Evolutionary conservation across 1,140 invertebrate species (phyloP), one percentile per base, ranked within the genome.

Genomic region (Colletes latitarsis): DNA sequence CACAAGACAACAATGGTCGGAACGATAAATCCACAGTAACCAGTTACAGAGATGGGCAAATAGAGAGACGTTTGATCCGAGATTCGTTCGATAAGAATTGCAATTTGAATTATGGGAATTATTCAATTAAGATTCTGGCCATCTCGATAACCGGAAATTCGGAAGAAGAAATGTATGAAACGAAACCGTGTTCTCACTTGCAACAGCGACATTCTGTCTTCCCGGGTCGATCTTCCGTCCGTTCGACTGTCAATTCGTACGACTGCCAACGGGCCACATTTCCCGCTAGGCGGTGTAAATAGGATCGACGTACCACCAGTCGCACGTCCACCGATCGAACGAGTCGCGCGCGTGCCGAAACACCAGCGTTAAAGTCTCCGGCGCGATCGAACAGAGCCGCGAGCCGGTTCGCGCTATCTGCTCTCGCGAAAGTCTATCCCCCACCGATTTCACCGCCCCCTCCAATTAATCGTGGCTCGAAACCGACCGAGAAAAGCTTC

Each of bases 381-480:
- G 8, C 53, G 12, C 60, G 72, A 60, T 41, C 72, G 39, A 67
- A 21, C 41, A 30, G 60, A 63, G 43, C 49, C 57, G 19, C 49
- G 49, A 73, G 19, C 39, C 49, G 21, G n/a, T 69, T 72, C 69
- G 77, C 49, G 77, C 39, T 71, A 55, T 73, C 69, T 58, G 46
- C 49, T 73, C 77, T 14, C 77, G 77, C 69, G 77, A 79, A 79
- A 79, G 77, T 79, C 69, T 30, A 30, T 79, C 70, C n/a, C 55
- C 77, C 77, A 64, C 39, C 60, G 39, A 12, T 49, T 0, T 30
- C 19, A 19, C 17, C 69, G 49, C 60, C 69, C 76, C 60, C 60
- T 64, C 77, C 77, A 66, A 79, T 79, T 64, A 79, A 73, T 79
- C 60, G 12, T 30, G 64, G 21, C 43, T 19, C 46, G 62, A 10